Percentiles rank a stretch among this genome's conserved stretches.
Evolutionary conservation across 2,113 vertebrate genomes (phyloP).

Genomic region (Siniperca chuatsi): DNA sequence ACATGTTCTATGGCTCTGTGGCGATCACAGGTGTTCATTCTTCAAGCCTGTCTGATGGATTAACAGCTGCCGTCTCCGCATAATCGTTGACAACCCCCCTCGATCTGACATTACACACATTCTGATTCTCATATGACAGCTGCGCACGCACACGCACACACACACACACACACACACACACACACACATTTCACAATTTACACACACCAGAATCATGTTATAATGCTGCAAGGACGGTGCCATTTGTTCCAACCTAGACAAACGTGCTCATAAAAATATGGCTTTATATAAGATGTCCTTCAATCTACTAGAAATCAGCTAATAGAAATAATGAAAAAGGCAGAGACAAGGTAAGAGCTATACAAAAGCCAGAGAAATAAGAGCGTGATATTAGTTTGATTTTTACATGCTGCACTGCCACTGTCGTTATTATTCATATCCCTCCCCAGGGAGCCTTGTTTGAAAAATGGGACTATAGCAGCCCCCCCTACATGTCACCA

Average conservation of each 20-base stretch:
- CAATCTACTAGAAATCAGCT: not conserved
- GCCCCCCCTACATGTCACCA: conserved; percentile 53
- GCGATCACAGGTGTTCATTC: conserved; percentile 81
- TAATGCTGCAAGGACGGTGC: not conserved
- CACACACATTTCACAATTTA: not conserved
- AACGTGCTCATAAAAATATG: conserved; percentile 13
- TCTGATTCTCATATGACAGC: conserved; percentile 67
- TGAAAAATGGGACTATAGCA: conserved; percentile 69
- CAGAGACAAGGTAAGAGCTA: conserved; percentile 26
- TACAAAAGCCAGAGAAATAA: conserved; percentile 49
- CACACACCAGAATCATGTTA: conserved; percentile 2
- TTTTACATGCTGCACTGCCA: conserved; percentile 63
- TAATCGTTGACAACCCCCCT: conserved; percentile 37
- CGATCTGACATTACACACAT: conserved; percentile 59
- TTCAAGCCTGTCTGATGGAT: conserved; percentile 69
- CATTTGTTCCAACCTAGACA: conserved; percentile 30
- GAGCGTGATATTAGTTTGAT: conserved; percentile 67
- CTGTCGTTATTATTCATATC: conserved; percentile 77
- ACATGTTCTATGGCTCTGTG: conserved; percentile 56
- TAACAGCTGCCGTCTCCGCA: conserved; percentile 69
- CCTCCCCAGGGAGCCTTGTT: conserved; percentile 70
- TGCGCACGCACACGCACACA: conserved; percentile 12
- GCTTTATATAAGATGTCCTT: not conserved
- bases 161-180: conserved; percentile 6
- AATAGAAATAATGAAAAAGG: conserved; percentile 21